phyloP scores from a whole-genome alignment of 2,113 vertebrate species.

The Oncorhynchus kisutch region DNA sequence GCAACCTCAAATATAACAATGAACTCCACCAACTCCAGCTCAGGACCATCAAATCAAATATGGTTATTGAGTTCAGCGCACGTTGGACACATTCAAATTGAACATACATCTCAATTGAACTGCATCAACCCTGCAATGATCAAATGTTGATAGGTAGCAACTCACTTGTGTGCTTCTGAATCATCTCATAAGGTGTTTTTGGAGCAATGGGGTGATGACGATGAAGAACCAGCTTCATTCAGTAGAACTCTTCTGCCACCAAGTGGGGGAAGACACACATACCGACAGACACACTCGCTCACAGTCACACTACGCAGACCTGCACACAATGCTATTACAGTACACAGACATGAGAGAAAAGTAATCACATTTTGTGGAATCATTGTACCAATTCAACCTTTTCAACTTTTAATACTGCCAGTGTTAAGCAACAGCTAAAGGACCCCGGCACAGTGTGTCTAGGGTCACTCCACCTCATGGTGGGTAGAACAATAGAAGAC shows the following conservation, averaged over 20 bases:
- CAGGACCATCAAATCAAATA: too few species aligned
- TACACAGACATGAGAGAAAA: background rate
- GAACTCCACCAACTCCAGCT: too few species aligned
- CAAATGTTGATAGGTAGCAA: too few species aligned
- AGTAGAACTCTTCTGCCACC: conserved; percentile 73
- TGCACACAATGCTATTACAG: background rate
- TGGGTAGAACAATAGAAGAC: conserved; percentile 3
- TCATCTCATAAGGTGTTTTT: too few species aligned
- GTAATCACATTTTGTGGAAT: conserved; percentile 36
- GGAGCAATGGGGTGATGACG: too few species aligned
- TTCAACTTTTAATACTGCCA: conserved; percentile 22
- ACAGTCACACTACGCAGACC: background rate
- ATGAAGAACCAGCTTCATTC: background rate
- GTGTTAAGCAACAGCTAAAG: conserved; percentile 22
- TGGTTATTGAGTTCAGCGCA: too few species aligned
- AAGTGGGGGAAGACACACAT: conserved; percentile 52
- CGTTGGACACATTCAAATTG: too few species aligned
- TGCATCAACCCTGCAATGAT: too few species aligned
- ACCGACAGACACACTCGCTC: conserved; percentile 3
- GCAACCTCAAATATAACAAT: background rate
- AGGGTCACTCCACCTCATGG: conserved; percentile 32
- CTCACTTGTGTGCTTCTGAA: too few species aligned
- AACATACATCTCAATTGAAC: too few species aligned
- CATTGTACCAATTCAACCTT: conserved; percentile 32
- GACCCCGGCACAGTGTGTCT: conserved; percentile 12